Evolutionary conservation across 1,140 invertebrate genomes (phyloP).

Genomic region (Orchestia grillus): DNA sequence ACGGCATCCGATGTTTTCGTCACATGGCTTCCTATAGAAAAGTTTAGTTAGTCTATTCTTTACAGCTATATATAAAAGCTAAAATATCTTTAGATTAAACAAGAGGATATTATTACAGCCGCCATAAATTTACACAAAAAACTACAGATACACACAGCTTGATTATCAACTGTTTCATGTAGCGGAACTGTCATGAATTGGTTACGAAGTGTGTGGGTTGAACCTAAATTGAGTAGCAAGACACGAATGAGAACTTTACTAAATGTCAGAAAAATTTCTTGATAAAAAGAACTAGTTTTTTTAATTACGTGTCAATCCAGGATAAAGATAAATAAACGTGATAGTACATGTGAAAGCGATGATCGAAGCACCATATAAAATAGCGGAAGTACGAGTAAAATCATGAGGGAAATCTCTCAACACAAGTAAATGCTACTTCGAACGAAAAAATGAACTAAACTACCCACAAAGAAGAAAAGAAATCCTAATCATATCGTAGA

Average conservation of each 20-base stretch:
- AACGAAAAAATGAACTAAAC: not conserved
- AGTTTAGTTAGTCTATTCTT: slow-evolving; percentile 45
- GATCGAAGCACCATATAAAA: not conserved
- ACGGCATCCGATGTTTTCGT: slow-evolving; percentile 19
- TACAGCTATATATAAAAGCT: slow-evolving; percentile 56
- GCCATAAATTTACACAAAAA: slow-evolving; percentile 48
- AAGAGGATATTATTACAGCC: slow-evolving; percentile 53
- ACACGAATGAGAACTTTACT: not conserved
- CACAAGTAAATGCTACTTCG: not conserved
- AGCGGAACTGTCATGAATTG: not conserved
- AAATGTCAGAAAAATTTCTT: not conserved
- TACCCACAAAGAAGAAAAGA: not conserved
- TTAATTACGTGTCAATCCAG: not conserved
- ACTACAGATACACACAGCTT: slow-evolving; percentile 40
- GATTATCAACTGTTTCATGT: slow-evolving; percentile 41
- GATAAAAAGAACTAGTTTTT: not conserved
- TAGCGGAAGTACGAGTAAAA: not conserved
- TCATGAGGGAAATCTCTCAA: not conserved
- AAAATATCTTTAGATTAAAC: slow-evolving; percentile 53
- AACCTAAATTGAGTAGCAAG: not conserved
- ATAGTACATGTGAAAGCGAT: not conserved
- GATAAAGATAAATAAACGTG: not conserved
- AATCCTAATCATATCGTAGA: not conserved
- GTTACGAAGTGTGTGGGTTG: not conserved
- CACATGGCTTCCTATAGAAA: slow-evolving; percentile 52